Evolutionary conservation across 1,140 invertebrate species (phyloP), one percentile per base, ranked within the genome.

Genomic region (Tetragonula clypearis): DNA sequence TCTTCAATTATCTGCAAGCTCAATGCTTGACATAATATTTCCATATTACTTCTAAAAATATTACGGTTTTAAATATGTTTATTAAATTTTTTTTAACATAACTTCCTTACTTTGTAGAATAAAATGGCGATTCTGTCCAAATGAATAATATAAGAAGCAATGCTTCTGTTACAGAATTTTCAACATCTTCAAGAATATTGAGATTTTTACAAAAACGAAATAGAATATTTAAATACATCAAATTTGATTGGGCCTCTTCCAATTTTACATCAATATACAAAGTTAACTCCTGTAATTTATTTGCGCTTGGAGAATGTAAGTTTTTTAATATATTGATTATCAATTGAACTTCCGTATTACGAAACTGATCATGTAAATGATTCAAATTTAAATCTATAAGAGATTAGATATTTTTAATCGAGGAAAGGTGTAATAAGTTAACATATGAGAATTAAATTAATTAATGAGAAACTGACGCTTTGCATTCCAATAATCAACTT

Each of bases 1-100:
- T 97, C 95, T 55, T 96, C 95, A 69, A 99, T 98, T 14, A 99
- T 96, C 90, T 98, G 97, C 92, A 98, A 98, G 91, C 97, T 98
- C 17, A 99, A 92, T 84, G 97, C 96, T 84, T 97, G 96, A 88
- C 97, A 97, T 0, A 99, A 95, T 72, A 96, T 96, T 15, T 97
- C 97, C 55, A 98, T 96, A 74, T 96, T 96, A 19, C 95, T 93
- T 62, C 95, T 96, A 90, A 90, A 82, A 90, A 91, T 41, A 75
- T 84, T 74, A 19, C 8, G 58, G 12, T 75, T 72, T 23, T 30
- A 77, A 81, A 77, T 21, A 72, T 26, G 19, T 60, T n/a, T 19
- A 11, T 72, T 17, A 8, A 68, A 23, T 19, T 68, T 19, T 72
- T 23, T 35, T 72, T 9, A 4, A 11, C 3, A 21, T 23, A 71